Evolutionary conservation across 1,140 invertebrate species (phyloP).

Genomic region (Saccostrea glomerata): DNA sequence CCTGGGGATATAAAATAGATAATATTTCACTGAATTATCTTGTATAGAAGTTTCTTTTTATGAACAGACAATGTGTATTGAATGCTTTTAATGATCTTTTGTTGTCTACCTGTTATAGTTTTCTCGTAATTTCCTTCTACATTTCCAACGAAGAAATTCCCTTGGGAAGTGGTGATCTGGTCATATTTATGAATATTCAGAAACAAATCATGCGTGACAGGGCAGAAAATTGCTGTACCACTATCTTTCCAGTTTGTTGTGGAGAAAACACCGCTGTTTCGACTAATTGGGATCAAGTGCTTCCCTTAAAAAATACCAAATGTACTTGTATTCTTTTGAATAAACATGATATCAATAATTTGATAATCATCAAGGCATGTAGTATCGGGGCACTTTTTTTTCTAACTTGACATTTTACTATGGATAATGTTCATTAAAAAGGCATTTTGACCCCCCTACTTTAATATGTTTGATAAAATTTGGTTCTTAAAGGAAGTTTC

Average conservation of each 20-base stretch:
- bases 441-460: too few species aligned
- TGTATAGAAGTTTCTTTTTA: neutral
- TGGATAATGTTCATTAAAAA: too few species aligned
- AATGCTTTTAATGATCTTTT: neutral
- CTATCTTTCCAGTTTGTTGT: conserved; percentile 76
- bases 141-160: conserved; percentile 77
- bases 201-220: conserved; percentile 73
- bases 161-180: conserved; percentile 73
- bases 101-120: conserved; percentile 70
- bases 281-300: conserved; percentile 67
- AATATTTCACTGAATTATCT: neutral
- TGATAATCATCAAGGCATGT: too few species aligned
- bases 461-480: too few species aligned
- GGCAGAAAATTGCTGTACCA: conserved; percentile 75
- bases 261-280: conserved; percentile 68
- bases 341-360: too few species aligned
- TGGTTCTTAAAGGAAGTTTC: too few species aligned
- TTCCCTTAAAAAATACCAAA: conserved; percentile 48
- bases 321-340: neutral
- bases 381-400: too few species aligned
- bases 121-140: conserved; percentile 73
- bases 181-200: conserved; percentile 75
- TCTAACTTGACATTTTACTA: too few species aligned
- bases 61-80: neutral
- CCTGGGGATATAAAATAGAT: conserved; percentile 52